Base-by-base conservation (phyloP, 2,888 invertebrate species). In the Xestobium rufovillosum region DNA sequence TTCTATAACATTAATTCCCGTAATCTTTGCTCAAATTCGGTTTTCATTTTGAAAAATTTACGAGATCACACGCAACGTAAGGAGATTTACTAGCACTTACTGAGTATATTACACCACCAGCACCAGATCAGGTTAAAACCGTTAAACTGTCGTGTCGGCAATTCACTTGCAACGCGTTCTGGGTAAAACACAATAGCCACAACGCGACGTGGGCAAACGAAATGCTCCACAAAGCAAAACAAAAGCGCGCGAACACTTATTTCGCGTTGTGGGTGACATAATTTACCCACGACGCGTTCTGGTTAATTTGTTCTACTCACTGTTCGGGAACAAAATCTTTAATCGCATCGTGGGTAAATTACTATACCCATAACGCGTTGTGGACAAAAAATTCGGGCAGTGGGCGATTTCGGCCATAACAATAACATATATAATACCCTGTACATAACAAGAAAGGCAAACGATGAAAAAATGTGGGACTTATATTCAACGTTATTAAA, bases 351-450 rank as follows among this genome's bases (percentile, higher is more conserved):
- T 19, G 23, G 23, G 23, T 19, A 19, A 19, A 8, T n/a, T 19
- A n/a, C 6, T n/a, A 19, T n/a, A 19, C 23, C 23, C 23, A 19
- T 19, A n/a, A 19, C 23, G 23, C 23, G 23, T 19, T 19, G 23
- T 19, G 23, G 23, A n/a, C 23, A 19, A 19, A 19, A 19, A n/a
- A n/a, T n/a, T n/a, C n/a, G n/a, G n/a, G n/a, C n/a, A n/a, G n/a
- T n/a, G n/a, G n/a, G n/a, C n/a, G 23, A 19, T 19, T 19, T 19
- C 23, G 23, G 23, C n/a, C n/a, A n/a, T 19, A 8, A n/a, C 23
- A 19, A 19, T 19, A 19, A 19, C 23, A 19, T 19, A 19, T 19
- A n/a, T n/a, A n/a, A n/a, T n/a, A n/a, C n/a, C n/a, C n/a, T n/a
- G n/a, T n/a, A n/a, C n/a, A n/a, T n/a, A n/a, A n/a, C n/a, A n/a